Evolutionary conservation across 2,113 vertebrate species (phyloP), one percentile per base, ranked within the genome.

Genomic region (Columbina picui): DNA sequence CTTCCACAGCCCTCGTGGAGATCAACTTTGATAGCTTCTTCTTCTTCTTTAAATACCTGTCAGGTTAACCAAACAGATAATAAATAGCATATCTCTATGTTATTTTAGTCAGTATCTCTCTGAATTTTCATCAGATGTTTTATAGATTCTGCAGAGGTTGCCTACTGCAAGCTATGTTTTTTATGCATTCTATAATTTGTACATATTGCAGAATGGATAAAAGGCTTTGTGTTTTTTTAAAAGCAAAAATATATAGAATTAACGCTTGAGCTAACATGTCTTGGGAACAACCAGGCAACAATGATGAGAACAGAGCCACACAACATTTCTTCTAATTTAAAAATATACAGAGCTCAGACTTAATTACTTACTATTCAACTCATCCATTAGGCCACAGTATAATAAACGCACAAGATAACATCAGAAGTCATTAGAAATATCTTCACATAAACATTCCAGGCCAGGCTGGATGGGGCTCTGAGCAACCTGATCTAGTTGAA

Each of bases 1-100:
- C 99, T 98, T 69, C 99, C 99, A 96, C 99, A 99, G 9, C 99
- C 99, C 97, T 99, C 99, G 5, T 99, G 99, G 83, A 99, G 99
- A 96, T 99, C 99, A 82, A 99, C 99, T 91, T 99, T 99, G 84
- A 99, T 99, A 90, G 99, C 99, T 97, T 99, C 99, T 95, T 99
- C 99, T 94, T 99, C 99, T 96, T 99, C 99, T 96, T 99, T 99
- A 96, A 99, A 99, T 69, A 99, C 99, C 99, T 99, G 96, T 63
- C 53, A 82, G 36, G 90, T 97, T 86, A 85, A 94, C 56, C 89
- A 95, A 79, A 94, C 14, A 87, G 38, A 87, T 12, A 39, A n/a
- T 75, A 74, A 90, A 55, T 4, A 50, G 36, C 30, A 75, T 45
- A 45, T 29, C 39, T 57, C 55, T 43, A 21, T 20, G 30, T 41